phyloP scores from a whole-genome alignment of 2,888 invertebrate species.

The Rhagophthalmus giganteus region DNA sequence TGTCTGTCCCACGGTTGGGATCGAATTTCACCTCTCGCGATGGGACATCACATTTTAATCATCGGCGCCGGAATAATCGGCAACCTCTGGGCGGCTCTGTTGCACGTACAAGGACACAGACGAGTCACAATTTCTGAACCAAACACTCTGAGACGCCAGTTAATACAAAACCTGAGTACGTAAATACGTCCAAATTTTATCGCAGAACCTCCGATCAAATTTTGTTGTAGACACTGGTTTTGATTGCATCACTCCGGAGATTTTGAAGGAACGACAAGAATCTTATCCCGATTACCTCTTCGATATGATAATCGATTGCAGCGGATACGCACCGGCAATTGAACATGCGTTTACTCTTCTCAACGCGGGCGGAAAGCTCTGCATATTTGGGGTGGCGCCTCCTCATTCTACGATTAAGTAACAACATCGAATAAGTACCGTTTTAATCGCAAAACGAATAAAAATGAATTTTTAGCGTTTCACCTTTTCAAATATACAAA shows the following conservation, averaged over 20 bases:
- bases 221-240: too few species aligned
- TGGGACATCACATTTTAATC: slow-evolving; percentile 67
- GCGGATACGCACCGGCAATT: slow-evolving; percentile 71
- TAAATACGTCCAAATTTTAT: too few species aligned
- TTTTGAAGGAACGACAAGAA: slow-evolving; percentile 54
- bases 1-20: slow-evolving; percentile 73
- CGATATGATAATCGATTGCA: slow-evolving; percentile 73
- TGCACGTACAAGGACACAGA: slow-evolving; percentile 70
- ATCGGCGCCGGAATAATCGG: slow-evolving; percentile 76
- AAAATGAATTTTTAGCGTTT: slow-evolving; percentile 53
- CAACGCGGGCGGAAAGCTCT: slow-evolving; percentile 65
- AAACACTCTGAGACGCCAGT: slow-evolving; percentile 58
- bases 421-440: too few species aligned
- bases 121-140: slow-evolving; percentile 72
- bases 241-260: too few species aligned
- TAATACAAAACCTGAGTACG: slow-evolving; percentile 60
- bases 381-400: slow-evolving; percentile 69
- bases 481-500: slow-evolving; percentile 63
- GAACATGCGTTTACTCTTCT: slow-evolving; percentile 64
- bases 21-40: slow-evolving; percentile 61
- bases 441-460: too few species aligned
- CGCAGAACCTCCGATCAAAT: too few species aligned
- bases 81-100: slow-evolving; percentile 66
- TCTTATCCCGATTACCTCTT: slow-evolving; percentile 56
- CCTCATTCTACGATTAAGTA: slow-evolving; percentile 56